Evolutionary conservation across 2,113 vertebrate genomes (phyloP), one percentile per base, ranked within the genome.

Genomic region (Galemys pyrenaicus): DNA sequence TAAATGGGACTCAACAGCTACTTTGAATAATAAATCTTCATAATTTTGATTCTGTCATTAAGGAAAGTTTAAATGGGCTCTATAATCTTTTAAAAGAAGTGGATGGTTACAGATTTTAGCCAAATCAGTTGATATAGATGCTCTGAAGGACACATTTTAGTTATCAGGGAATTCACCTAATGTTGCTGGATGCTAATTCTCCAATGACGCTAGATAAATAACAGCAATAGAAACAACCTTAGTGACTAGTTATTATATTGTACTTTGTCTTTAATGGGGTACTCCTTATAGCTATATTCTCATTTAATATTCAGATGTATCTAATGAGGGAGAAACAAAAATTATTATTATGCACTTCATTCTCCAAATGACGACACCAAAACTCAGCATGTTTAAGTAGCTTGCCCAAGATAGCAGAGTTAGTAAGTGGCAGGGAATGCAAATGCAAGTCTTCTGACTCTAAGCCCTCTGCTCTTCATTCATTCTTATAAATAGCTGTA

Each of bases 401-500:
- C 24, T 60, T 58, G 46, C 24, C 64, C 44, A 19, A 46, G 64
- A 49, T 4, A 70, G 70, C 30, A 68, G 19, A 82, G 39, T 51
- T 62, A 67, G 44, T 54, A 39, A 82, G 79, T 28, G 41, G 16
- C 51, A 79, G 30, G n/a, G 46, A 82, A 16, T 39, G 44, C 26
- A 62, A 88, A 91, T 35, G 70, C n/a, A 19, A 79, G 77, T 16
- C 37, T 62, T 90, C 89, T 82, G 91, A 96, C 44, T 24, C 41
- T 17, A 78, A 37, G 44, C 46, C 80, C 49, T 93, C 39, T 28
- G 5, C 44, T 85, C 65, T 70, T 67, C 65, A 58, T 62, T 70
- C 91, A 80, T 93, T 46, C 81, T 96, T 89, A 88, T 87, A 96
- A 95, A 95, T 89, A 95, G 56, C 62, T 87, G 3, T 22, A 94